These are phyloP conservation scores for Forbesichthys papilliferus DNA, from an alignment of 2,113 vertebrate genomes.

Conservation along the genomic window DNA sequence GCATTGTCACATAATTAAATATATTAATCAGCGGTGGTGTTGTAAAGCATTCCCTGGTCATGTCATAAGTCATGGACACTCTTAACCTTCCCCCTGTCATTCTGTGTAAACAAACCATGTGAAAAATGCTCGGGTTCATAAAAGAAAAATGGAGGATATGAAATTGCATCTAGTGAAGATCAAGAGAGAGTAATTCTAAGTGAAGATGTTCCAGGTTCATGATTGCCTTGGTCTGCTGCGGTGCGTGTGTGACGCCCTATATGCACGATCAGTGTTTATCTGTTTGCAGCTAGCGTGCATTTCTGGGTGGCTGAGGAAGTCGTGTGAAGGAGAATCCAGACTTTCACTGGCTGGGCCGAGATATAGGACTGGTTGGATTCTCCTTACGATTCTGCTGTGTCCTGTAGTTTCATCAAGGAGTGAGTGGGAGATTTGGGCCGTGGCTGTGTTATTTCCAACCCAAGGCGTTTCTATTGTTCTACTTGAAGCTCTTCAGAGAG, in stretches of 20 bases:
- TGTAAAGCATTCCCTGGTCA: constrained; percentile 2
- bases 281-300: constrained; percentile 10
- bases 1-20: constrained; percentile 24
- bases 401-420: constrained; percentile 42
- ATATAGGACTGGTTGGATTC: constrained; percentile 42
- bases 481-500: constrained; percentile 42
- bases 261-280: constrained; percentile 23
- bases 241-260: constrained; percentile 1
- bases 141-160: not conserved
- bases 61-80: constrained; percentile 3
- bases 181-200: not conserved
- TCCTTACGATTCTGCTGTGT: constrained; percentile 24
- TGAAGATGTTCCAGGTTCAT: constrained; percentile 11
- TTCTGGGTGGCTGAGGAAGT: constrained; percentile 30
- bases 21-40: constrained; percentile 20
- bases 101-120: not conserved
- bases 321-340: constrained; percentile 40
- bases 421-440: constrained; percentile 30
- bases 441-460: constrained; percentile 39
- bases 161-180: not conserved
- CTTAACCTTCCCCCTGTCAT: not conserved
- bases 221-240: constrained; percentile 14
- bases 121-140: not conserved
- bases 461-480: constrained; percentile 47
- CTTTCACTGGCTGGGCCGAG: constrained; percentile 16